Evolutionary conservation across 2,113 vertebrate species (phyloP).

Genomic region (Seriola quinqueradiata): DNA sequence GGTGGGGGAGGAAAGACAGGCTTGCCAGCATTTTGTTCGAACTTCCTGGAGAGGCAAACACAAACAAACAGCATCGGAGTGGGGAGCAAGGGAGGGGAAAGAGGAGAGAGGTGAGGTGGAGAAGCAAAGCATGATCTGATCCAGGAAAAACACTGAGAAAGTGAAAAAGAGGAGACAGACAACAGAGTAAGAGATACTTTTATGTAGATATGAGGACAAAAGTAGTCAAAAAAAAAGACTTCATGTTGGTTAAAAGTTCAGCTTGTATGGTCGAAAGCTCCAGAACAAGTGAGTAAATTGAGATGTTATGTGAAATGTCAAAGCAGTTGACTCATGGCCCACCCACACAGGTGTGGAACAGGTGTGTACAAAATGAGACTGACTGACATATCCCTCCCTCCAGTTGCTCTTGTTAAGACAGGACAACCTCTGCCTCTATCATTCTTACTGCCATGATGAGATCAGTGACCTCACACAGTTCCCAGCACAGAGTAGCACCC

Average conservation of each 20-base stretch:
- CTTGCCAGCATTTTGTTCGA: slow-evolving; percentile 71
- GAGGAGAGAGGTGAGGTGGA: slow-evolving; percentile 31
- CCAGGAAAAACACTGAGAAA: not conserved
- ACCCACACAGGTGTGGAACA: too few species aligned
- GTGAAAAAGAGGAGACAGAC: not conserved
- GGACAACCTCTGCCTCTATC: not conserved
- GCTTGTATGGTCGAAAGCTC: too few species aligned
- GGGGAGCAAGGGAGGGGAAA: slow-evolving; percentile 22
- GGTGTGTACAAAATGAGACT: not conserved
- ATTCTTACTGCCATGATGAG: not conserved
- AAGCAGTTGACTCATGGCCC: too few species aligned
- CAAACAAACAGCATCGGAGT: slow-evolving; percentile 76
- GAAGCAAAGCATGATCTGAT: not conserved
- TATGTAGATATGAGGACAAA: not conserved
- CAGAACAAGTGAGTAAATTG: too few species aligned
- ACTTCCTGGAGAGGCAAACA: slow-evolving; percentile 79
- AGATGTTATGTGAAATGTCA: too few species aligned
- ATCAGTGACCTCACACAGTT: not conserved
- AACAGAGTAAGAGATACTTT: not conserved
- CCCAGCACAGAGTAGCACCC: too few species aligned
- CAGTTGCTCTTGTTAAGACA: not conserved
- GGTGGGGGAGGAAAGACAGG: slow-evolving; percentile 62
- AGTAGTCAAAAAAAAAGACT: too few species aligned
- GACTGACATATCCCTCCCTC: not conserved
- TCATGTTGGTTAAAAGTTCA: too few species aligned